Percentiles rank a stretch among this genome's conserved stretches.
These are phyloP conservation scores for Mesorhabditis sp. DNA, from an alignment of 2,888 invertebrate genomes.

Conservation along the genomic window DNA sequence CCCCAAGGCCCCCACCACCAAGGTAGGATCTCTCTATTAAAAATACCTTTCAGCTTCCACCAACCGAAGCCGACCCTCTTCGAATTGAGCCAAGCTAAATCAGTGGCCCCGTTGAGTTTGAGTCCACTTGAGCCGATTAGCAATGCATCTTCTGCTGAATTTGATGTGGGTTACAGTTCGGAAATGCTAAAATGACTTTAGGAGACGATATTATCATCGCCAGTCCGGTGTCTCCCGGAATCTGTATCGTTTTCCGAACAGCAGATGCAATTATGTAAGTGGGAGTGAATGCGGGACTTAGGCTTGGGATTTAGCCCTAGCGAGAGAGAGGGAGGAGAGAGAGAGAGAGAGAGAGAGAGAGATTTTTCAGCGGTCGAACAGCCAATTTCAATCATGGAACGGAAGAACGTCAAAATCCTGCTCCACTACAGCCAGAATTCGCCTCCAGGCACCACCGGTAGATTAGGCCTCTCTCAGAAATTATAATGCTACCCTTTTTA, in stretches of 20 bases:
- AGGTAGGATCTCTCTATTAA: background rate
- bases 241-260: background rate
- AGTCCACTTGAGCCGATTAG: conserved; percentile 2
- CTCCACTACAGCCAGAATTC: conserved; percentile 6
- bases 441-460: background rate
- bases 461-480: background rate
- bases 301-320: background rate
- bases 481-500: background rate
- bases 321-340: background rate
- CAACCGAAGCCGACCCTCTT: background rate
- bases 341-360: too few species aligned
- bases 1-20: background rate
- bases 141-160: conserved; percentile 2
- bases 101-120: conserved; percentile 3
- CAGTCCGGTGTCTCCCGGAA: background rate
- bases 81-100: background rate
- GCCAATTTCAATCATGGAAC: conserved; percentile 1
- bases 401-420: background rate
- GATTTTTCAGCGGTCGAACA: background rate
- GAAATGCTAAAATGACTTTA: background rate
- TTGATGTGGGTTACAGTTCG: background rate
- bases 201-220: background rate
- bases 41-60: background rate
- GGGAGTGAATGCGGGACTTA: background rate
- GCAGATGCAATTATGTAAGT: conserved; percentile 1